Conservation (phyloP, 1,140 invertebrate species). For the Procambarus virginalis region DNA sequence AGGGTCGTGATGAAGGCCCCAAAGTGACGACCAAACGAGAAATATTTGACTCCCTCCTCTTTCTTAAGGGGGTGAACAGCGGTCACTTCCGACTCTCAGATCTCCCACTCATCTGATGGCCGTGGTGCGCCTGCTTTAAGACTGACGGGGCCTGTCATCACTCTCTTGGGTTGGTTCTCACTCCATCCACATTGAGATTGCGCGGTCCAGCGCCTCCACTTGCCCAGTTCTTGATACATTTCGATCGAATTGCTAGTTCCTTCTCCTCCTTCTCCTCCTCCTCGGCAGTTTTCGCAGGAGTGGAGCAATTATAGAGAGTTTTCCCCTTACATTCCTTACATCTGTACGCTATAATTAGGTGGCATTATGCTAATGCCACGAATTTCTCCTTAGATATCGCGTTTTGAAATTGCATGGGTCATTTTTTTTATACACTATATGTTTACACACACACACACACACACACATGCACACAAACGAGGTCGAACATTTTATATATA, state of each 20-base stretch:
- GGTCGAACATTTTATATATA: too few species aligned
- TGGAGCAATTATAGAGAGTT: neutral
- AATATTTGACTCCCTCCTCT: neutral
- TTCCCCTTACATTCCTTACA: neutral
- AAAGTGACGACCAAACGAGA: neutral
- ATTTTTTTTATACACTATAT: neutral
- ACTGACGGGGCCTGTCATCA: neutral
- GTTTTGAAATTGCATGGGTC: too few species aligned
- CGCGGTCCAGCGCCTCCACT: neutral
- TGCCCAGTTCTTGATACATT: neutral
- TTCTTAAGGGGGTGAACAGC: neutral
- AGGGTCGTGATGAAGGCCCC: neutral
- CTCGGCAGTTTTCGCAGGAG: neutral
- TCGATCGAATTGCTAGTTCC: neutral
- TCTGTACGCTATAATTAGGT: neutral
- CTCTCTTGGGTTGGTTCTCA: neutral
- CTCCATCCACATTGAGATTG: neutral
- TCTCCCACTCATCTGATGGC: too few species aligned
- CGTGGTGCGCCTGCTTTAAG: too few species aligned
- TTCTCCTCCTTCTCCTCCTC: neutral
- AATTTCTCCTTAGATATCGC: neutral
- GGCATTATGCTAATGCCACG: slow-evolving; percentile 4
- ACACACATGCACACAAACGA: too few species aligned
- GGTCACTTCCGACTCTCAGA: neutral
- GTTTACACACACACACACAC: too few species aligned